Conservation (phyloP, 2,797 vertebrate genomes). For the Lophura swinhoii region DNA sequence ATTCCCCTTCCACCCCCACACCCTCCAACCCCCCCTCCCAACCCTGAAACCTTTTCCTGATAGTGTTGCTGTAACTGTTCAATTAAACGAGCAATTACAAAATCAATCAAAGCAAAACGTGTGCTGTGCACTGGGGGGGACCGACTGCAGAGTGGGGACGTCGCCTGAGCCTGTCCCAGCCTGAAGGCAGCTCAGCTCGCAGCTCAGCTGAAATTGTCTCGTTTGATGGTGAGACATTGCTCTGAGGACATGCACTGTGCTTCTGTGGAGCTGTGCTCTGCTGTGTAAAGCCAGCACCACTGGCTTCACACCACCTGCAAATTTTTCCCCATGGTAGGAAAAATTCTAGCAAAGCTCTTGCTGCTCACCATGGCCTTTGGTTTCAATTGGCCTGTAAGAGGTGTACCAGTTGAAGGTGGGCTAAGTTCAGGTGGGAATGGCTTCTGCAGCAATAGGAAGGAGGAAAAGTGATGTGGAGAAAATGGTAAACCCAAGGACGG, state of each 20-base stretch:
- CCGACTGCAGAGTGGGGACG: not conserved
- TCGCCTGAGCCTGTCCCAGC: conserved; percentile 16
- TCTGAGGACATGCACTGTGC: not conserved
- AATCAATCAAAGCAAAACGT: conserved; percentile 50
- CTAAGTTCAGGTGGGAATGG: not conserved
- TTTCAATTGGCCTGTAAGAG: not conserved
- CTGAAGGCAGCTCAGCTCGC: conserved; percentile 11
- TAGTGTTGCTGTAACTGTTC: conserved; percentile 66
- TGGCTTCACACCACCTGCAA: accelerated
- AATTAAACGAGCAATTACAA: conserved; percentile 70
- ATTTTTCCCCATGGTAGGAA: not conserved
- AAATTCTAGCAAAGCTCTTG: not conserved
- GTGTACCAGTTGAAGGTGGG: not conserved
- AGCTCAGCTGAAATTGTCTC: not conserved
- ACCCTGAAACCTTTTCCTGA: conserved; percentile 64
- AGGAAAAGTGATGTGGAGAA: not conserved
- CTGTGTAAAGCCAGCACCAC: not conserved
- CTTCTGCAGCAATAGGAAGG: not conserved
- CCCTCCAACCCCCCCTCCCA: conserved; percentile 25
- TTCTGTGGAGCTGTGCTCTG: not conserved
- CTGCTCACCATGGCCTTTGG: not conserved
- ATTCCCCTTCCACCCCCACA: conserved; percentile 51
- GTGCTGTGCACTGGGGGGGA: conserved; percentile 4
- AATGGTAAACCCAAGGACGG: not conserved
- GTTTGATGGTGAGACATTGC: not conserved